Evolutionary conservation across 1,140 invertebrate genomes (phyloP), one percentile per base, ranked within the genome.

Genomic region (Holcopasites calliopsidis): DNA sequence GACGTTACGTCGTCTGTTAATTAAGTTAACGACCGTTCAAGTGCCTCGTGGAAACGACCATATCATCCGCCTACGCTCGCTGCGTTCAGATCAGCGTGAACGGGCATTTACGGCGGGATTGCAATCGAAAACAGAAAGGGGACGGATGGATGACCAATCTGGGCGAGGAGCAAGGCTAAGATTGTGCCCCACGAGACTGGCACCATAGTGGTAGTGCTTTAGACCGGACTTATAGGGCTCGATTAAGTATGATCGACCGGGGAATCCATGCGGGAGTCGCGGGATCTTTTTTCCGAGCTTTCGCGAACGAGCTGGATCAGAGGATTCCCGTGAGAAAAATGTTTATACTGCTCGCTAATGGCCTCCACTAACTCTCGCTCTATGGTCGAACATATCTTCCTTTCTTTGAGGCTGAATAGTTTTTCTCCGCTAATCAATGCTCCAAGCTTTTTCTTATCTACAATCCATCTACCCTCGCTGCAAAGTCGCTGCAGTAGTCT

Each of bases 11-110:
- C 82, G 83, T 86, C 70, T 80, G 86, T 87, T 89, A 88, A 89
- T 89, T 88, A 89, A 88, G 86, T 88, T 89, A 89, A 89, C 85
- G 84, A 89, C 83, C 31, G 77, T 83, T 88, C 83, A 88, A 89
- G 83, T 86, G 80, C 74, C 66, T 72, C 79, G 68, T 68, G 81
- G 83, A 88, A 79, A 88, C 78, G 83, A 83, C 66, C 70, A 70
- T 55, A 76, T 60, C 72, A 38, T 49, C 44, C 58, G 64, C 71
- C 72, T 65, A 77, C 77, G 77, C 44, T 31, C 28, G 10, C 11
- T 21, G 26, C 3, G 33, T 28, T 11, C 11, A n/a, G 33, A n/a
- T 23, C 18, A n/a, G 44, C 64, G 52, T 60, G 40, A 80, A 80
- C 21, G 28, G 10, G 58, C 33, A 44, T 78, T 78, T 65, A 68